Base-by-base conservation (phyloP, 2,113 vertebrate genomes). In the rat (Rattus norvegicus) region DNA sequence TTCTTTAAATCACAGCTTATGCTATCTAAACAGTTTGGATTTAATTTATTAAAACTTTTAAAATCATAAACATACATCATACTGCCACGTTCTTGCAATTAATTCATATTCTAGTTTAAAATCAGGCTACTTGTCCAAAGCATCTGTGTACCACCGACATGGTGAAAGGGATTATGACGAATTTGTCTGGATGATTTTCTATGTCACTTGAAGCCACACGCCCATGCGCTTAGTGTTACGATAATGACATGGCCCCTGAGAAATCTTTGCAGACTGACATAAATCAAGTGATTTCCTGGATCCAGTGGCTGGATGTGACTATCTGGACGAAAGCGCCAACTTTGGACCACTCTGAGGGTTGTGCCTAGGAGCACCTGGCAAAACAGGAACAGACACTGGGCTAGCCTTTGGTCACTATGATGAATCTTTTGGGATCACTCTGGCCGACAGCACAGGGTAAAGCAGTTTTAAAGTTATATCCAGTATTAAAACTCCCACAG, bases 81-180 rank as follows among this genome's bases (percentile, higher is more conserved):
- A 75, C 5, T 90, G 28, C n/a, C 59, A 81, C 0, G 4, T 30
- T 93, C 91, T 47, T 95, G 61, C 95, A 86, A 83, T 69, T 61
- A n/a, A 16, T 47, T 90, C 30, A 39, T 30, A 69, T 61, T 88
- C 69, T 83, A 84, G 80, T 56, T 86, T 30, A 85, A 85, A 96
- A 91, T 9, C 52, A 61, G 19, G 30, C 20, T 94, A 65, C 79
- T 88, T 91, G 49, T 72, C 90, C n/a, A 95, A 88, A 96, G 80
- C 0, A 76, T 33, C 17, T 70, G 2, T 33, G 80, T 11, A 22
- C 72, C 2, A n/a, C 5, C 84, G 36, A 49, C 26, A 43, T 22
- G 49, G 94, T 54, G 84, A 88, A 83, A 94, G 91, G 67, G 92
- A 92, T 76, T 61, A 59, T 33, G 33, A 81, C 28, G 30, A 54